Conservation (phyloP, 2,888 invertebrate genomes). For the Ectemnius continuus region DNA sequence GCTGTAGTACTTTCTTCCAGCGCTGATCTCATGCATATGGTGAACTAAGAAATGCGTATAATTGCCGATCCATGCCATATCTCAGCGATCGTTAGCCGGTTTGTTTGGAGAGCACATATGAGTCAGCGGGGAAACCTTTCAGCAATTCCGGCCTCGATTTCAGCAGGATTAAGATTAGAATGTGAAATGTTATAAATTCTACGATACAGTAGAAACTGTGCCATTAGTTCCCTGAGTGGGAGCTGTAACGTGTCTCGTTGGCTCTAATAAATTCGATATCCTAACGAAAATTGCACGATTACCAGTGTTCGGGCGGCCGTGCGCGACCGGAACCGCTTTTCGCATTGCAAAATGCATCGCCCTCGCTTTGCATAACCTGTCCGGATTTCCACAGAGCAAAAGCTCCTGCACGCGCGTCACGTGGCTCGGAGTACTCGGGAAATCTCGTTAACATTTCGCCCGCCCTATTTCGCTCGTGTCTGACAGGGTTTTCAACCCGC, state of each 20-base stretch:
- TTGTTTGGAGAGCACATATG: no score
- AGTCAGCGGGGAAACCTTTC: no score
- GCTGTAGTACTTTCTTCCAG: no score
- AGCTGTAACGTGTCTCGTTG: not conserved
- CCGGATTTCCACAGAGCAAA: constrained; percentile 32
- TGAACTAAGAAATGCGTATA: no score
- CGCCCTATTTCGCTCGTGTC: constrained; percentile 4
- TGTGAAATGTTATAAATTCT: not conserved
- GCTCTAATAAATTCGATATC: constrained; percentile 28
- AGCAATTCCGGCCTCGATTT: no score
- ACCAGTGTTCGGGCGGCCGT: not conserved
- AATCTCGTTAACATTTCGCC: constrained; percentile 8
- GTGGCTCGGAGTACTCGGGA: constrained; percentile 14
- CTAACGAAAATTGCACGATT: constrained; percentile 22
- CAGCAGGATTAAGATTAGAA: constrained; percentile 4
- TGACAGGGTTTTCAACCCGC: not conserved
- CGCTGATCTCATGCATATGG: no score
- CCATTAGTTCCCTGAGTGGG: not conserved
- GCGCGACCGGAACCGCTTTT: constrained; percentile 4
- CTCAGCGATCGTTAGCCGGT: no score
- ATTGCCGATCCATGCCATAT: no score
- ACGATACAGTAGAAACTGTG: not conserved
- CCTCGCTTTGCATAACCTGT: constrained; percentile 58
- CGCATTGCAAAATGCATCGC: constrained; percentile 35
- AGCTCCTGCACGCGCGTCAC: constrained; percentile 12